phyloP scores from a whole-genome alignment of 2,888 invertebrate genomes.

The Lepidonotus clava region DNA sequence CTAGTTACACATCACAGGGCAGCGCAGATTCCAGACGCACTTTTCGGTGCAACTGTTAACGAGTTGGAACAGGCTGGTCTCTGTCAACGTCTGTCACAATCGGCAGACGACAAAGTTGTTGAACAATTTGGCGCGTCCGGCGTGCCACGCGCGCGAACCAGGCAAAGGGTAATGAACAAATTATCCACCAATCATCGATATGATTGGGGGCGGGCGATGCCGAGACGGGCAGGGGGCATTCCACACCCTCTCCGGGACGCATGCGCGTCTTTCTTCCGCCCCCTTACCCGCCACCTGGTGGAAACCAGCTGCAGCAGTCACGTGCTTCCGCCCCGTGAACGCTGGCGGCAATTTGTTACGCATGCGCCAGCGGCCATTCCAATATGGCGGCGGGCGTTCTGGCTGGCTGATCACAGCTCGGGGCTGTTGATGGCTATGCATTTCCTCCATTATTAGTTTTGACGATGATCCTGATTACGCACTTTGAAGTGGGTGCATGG shows the following conservation, averaged over 20 bases:
- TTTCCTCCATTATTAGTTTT: slow-evolving; percentile 1
- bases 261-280: no score
- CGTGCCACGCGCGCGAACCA: not conserved
- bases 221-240: not conserved
- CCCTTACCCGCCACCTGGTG: slow-evolving; percentile 27
- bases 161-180: slow-evolving; percentile 47
- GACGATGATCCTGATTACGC: not conserved
- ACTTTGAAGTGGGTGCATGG: not conserved
- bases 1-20: no score
- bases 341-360: slow-evolving; percentile 38
- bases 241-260: no score
- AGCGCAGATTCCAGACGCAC: no score
- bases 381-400: slow-evolving; percentile 34
- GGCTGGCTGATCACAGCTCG: not conserved
- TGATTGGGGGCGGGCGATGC: slow-evolving; percentile 5
- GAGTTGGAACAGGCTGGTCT: no score
- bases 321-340: not conserved
- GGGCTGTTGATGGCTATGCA: not conserved
- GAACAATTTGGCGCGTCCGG: not conserved
- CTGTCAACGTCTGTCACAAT: not conserved
- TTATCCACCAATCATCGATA: slow-evolving; percentile 45
- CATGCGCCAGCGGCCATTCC: slow-evolving; percentile 36
- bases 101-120: slow-evolving; percentile 38
- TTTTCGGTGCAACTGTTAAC: no score
- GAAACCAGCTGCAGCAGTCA: not conserved